Conservation (phyloP, 2,888 invertebrate genomes). For the Meghimatium bilineatum region DNA sequence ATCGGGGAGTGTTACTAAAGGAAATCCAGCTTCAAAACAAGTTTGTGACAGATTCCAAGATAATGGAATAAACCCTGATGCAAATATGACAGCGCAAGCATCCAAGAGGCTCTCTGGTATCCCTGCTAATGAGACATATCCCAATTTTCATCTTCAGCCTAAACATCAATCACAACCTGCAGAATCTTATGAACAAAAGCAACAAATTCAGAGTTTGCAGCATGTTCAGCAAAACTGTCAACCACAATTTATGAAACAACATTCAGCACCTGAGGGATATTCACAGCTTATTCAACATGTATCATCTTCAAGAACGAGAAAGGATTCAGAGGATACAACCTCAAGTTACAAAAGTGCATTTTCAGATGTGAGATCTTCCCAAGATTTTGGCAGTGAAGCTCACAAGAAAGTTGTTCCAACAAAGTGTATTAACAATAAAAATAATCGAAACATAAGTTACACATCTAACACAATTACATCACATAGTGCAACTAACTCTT, state of each 20-base stretch:
- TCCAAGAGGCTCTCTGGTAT: not conserved
- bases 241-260: not conserved
- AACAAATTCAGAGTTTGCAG: too few relatives aligned
- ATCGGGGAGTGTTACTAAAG: too few relatives aligned
- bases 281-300: not conserved
- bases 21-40: constrained; percentile 2
- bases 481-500: not conserved
- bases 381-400: not conserved
- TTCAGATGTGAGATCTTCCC: constrained; percentile 5
- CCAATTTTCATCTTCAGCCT: not conserved
- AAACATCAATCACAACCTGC: not conserved
- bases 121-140: not conserved
- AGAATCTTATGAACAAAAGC: not conserved
- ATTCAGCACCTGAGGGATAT: not conserved
- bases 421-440: not conserved
- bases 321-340: constrained; percentile 39
- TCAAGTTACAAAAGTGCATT: constrained; percentile 36
- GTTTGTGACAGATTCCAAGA: constrained; percentile 19
- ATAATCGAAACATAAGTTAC: not conserved
- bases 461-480: not conserved
- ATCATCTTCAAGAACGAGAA: not conserved
- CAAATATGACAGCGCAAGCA: not conserved
- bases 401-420: not conserved
- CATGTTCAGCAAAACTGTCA: not conserved
- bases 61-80: constrained; percentile 28